These are phyloP conservation scores for Trochalopteron elliotii DNA, from an alignment of 2,113 vertebrate genomes.

Conservation along the genomic window DNA sequence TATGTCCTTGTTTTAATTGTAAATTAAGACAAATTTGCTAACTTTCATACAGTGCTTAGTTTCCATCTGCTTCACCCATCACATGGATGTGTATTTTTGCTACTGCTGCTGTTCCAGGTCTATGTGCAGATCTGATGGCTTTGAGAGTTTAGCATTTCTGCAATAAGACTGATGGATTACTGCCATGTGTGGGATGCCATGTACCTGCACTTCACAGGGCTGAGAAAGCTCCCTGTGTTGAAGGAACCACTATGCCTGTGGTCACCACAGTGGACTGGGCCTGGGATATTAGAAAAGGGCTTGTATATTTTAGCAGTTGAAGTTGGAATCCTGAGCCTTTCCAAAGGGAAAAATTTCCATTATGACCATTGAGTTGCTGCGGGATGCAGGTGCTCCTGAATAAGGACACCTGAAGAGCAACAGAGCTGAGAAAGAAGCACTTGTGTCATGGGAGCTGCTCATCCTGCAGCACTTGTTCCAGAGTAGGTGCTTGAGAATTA, in stretches of 20 bases:
- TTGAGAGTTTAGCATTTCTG: background rate
- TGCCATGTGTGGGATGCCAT: rapidly evolving
- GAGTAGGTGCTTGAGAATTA: background rate
- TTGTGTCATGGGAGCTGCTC: background rate
- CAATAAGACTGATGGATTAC: background rate
- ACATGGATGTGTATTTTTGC: rapidly evolving
- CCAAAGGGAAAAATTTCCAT: background rate
- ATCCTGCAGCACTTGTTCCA: background rate
- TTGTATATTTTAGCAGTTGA: background rate
- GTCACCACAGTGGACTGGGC: too few relatives aligned
- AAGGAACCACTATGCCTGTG: background rate
- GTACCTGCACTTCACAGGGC: background rate
- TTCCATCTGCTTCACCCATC: background rate
- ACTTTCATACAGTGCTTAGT: background rate
- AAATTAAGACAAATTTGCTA: background rate
- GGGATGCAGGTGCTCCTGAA: background rate
- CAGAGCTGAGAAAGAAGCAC: background rate
- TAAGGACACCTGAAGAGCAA: background rate
- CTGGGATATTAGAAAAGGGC: background rate
- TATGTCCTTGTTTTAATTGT: background rate
- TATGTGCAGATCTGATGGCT: background rate
- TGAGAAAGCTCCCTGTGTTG: background rate
- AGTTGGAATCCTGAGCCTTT: background rate
- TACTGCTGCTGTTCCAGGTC: background rate
- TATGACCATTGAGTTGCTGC: rapidly evolving